A percentile compares a stretch with the other conserved stretches of the same genome.
Conservation (phyloP, 37 sponge, comb jelly and placozoan genomes). For the Chondrilla cf. caribensis region DNA sequence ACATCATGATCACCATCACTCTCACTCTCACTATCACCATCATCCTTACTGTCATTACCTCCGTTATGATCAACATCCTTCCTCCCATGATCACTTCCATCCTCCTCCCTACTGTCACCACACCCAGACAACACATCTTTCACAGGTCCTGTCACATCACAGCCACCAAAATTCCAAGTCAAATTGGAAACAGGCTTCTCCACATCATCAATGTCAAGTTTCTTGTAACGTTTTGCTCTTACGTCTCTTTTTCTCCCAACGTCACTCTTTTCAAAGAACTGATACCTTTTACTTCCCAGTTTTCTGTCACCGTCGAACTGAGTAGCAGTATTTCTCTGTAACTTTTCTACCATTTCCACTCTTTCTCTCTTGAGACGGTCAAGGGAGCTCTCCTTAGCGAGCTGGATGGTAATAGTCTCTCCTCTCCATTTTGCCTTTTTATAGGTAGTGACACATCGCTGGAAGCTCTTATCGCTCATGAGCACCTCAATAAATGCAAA, state of each 20-base stretch:
- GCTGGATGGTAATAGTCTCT: conserved; percentile 6
- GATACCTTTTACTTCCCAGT: background rate
- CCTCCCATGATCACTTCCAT: background rate
- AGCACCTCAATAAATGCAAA: conserved; percentile 37
- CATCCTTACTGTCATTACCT: background rate
- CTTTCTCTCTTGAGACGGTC: conserved; percentile 15
- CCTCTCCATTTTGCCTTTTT: conserved; percentile 45
- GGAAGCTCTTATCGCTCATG: conserved; percentile 7
- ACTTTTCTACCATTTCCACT: background rate
- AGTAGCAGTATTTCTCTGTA: background rate
- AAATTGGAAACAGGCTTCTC: background rate
- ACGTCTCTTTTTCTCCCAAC: background rate
- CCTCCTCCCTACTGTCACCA: background rate
- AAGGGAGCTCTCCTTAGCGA: conserved; percentile 32
- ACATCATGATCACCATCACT: background rate
- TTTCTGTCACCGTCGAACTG: background rate
- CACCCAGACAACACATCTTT: background rate
- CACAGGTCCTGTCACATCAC: background rate
- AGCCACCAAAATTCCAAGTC: background rate
- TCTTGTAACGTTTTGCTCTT: background rate
- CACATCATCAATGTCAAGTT: background rate
- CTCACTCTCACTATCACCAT: background rate
- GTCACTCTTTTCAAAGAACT: background rate
- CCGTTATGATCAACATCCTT: background rate
- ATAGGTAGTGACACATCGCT: conserved; percentile 19